Evolutionary conservation across 2,113 vertebrate genomes (phyloP).

Genomic region (Hippolais icterina): DNA sequence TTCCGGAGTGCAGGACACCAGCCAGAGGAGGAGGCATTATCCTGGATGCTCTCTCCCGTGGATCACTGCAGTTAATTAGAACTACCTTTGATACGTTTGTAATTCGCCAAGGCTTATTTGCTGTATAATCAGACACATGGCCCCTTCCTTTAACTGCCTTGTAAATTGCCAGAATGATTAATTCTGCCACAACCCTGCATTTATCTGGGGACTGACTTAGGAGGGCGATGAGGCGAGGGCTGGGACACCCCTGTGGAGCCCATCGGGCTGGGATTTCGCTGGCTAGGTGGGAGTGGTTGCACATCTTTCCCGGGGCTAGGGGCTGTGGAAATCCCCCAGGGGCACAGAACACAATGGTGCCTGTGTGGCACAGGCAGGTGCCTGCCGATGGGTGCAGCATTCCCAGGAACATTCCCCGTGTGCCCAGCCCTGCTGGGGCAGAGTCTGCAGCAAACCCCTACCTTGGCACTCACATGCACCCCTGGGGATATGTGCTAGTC

Average conservation of each 20-base stretch:
- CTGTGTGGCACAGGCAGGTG: fast-evolving
- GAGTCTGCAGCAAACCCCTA: fast-evolving
- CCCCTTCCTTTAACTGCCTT: slow-evolving; percentile 5
- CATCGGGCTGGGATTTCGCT: not conserved
- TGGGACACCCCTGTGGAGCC: not conserved
- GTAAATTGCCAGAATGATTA: not conserved
- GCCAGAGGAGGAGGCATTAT: not conserved
- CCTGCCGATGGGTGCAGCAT: fast-evolving
- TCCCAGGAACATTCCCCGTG: not conserved
- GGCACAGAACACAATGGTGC: not conserved
- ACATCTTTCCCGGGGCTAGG: not conserved
- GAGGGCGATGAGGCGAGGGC: fast-evolving
- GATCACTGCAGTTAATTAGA: not conserved
- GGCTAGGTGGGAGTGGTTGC: too few species aligned
- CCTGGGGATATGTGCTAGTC: fast-evolving
- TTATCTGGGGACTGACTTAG: not conserved
- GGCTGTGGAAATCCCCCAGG: fast-evolving
- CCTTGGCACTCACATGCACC: fast-evolving
- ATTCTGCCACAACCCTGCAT: not conserved
- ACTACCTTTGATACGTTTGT: not conserved
- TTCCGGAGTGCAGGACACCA: not conserved
- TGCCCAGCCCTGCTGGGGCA: fast-evolving
- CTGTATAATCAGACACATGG: not conserved
- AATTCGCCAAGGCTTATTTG: slow-evolving; percentile 12
- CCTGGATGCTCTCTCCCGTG: not conserved